A percentile compares a stretch with the other conserved stretches of the same genome.
Conservation (phyloP, 2,797 vertebrate species). For the Leptatherina wallacei region DNA sequence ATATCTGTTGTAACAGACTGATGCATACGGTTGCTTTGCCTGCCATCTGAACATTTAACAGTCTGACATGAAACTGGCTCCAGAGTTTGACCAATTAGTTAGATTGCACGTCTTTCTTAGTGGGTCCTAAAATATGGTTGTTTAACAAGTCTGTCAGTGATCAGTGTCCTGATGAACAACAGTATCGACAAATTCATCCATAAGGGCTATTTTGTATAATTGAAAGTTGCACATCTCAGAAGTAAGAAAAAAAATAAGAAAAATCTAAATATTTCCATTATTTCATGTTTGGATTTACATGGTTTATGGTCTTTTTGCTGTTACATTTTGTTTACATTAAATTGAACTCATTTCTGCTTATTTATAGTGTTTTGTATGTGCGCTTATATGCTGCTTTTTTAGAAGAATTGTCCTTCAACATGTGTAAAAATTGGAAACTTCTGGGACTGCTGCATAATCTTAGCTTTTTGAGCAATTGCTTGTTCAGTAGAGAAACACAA, state of each 20-base stretch:
- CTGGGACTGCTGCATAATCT: neutral
- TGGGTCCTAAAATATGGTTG: constrained; percentile 11
- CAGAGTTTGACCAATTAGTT: constrained; percentile 17
- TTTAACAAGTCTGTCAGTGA: constrained; percentile 17
- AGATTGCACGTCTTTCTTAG: constrained; percentile 5
- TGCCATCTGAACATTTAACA: constrained; percentile 20
- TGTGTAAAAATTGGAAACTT: neutral
- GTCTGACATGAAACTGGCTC: constrained; percentile 17
- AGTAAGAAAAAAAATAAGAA: neutral
- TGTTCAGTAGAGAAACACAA: constrained; percentile 2
- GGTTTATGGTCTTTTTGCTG: neutral
- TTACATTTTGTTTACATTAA: neutral
- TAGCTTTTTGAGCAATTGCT: neutral
- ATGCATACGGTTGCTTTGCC: neutral
- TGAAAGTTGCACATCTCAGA: neutral
- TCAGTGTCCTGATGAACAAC: constrained; percentile 9
- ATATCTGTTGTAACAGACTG: neutral
- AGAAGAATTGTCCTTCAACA: neutral
- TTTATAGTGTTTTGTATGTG: neutral
- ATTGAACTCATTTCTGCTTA: neutral
- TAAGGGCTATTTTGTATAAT: constrained; percentile 9
- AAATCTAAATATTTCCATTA: neutral
- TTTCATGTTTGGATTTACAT: neutral
- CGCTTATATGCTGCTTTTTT: neutral
- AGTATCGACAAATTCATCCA: neutral